These are phyloP conservation scores for Sebastes wilsoni DNA, from an alignment of 2,797 vertebrate species.

Conservation along the genomic window DNA sequence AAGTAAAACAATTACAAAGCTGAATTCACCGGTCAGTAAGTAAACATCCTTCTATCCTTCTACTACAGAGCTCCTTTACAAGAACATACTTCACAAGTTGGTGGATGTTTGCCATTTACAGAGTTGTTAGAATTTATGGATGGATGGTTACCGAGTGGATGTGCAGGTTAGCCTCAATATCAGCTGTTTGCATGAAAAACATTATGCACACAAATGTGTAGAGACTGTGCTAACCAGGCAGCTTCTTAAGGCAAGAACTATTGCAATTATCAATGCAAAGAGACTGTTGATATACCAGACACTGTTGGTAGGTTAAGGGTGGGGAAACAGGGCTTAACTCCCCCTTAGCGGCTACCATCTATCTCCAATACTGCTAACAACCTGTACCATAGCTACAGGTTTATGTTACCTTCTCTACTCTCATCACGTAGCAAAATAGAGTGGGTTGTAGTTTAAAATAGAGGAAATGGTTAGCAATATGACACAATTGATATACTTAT, in stretches of 20 bases:
- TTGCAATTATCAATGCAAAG: no score
- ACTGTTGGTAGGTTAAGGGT: no score
- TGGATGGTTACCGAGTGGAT: background rate
- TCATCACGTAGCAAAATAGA: no score
- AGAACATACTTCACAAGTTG: background rate
- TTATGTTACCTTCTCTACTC: no score
- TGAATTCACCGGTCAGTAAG: background rate
- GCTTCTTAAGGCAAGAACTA: background rate
- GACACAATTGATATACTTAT: no score
- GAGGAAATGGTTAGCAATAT: no score
- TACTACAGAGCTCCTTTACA: background rate
- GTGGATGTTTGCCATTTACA: background rate
- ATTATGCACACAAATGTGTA: background rate
- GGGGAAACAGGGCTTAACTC: no score
- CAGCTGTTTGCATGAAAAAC: background rate
- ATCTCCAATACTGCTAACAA: no score
- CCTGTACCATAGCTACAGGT: no score
- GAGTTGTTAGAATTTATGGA: background rate
- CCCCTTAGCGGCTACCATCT: no score
- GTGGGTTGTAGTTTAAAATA: no score
- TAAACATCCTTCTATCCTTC: background rate
- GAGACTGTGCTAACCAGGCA: background rate
- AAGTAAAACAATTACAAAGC: background rate
- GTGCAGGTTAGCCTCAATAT: background rate
- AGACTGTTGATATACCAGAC: background rate